Conservation (phyloP, 2,113 vertebrate species). For the Indri indri region DNA sequence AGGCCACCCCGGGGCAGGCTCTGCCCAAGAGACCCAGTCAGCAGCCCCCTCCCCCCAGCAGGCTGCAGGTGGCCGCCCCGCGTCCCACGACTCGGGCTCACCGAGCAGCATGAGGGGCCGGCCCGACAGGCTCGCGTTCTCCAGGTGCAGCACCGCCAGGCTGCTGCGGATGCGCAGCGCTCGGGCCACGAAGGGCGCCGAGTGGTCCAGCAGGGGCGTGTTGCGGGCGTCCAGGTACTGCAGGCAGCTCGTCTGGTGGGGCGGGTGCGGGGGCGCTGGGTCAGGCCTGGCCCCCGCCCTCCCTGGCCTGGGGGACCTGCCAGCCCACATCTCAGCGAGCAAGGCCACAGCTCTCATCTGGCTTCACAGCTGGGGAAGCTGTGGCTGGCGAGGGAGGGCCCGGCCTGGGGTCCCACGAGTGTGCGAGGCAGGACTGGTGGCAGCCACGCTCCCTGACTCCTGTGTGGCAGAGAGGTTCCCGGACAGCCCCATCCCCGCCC, state of each 20-base stretch:
- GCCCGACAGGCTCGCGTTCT: slow-evolving; percentile 91
- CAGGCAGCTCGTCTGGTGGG: slow-evolving; percentile 91
- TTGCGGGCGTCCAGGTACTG: slow-evolving; percentile 94
- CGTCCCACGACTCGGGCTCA: slow-evolving; percentile 71
- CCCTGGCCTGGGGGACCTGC: not conserved
- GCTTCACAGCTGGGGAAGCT: not conserved
- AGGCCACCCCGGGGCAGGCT: not conserved
- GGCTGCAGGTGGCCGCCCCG: accelerated
- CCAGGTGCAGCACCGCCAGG: slow-evolving; percentile 93
- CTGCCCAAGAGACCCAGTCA: not conserved
- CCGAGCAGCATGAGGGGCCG: slow-evolving; percentile 95
- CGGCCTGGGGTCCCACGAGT: not conserved
- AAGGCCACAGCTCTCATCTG: not conserved
- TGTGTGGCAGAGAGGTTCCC: no score
- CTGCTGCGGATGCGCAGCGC: slow-evolving; percentile 96
- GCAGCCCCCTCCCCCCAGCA: not conserved
- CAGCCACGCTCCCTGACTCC: not conserved
- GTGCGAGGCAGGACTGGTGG: not conserved
- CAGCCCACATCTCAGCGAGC: accelerated
- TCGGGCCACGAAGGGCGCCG: slow-evolving; percentile 94
- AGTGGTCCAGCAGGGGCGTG: slow-evolving; percentile 94
- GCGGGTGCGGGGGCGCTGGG: not conserved
- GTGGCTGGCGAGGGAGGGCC: not conserved
- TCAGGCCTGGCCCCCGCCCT: not conserved
- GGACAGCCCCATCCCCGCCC: not conserved